These are phyloP conservation scores for Blomia tropicalis DNA, from an alignment of 2,888 invertebrate genomes.

Conservation along the genomic window DNA sequence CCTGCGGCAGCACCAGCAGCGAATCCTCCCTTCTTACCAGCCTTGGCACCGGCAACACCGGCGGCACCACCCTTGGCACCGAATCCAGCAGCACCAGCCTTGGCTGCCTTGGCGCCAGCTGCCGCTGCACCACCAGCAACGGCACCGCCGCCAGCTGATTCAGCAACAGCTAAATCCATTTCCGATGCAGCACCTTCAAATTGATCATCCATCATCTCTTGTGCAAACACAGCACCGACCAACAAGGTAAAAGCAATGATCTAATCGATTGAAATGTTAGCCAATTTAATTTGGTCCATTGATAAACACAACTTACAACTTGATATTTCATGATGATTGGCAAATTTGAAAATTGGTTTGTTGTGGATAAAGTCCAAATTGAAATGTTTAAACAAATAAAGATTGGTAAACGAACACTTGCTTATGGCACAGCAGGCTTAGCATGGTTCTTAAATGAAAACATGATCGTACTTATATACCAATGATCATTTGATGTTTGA, in stretches of 20 bases:
- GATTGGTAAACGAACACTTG: too few species aligned
- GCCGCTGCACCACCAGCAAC: slow-evolving; percentile 8
- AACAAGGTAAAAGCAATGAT: background rate
- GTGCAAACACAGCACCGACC: background rate
- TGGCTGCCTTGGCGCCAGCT: slow-evolving; percentile 5
- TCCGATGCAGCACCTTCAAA: slow-evolving; percentile 7
- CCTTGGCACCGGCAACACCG: slow-evolving; percentile 14
- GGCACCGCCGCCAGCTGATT: background rate
- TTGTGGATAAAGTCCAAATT: background rate
- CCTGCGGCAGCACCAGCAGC: slow-evolving; percentile 4
- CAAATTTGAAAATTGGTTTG: background rate
- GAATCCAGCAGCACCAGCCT: slow-evolving; percentile 12
- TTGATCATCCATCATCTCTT: background rate
- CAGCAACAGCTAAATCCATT: slow-evolving; percentile 2
- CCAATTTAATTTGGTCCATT: too few species aligned
- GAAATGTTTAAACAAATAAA: too few species aligned
- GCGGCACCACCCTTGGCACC: background rate
- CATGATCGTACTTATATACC: too few species aligned
- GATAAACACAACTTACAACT: background rate
- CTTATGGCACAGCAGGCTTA: too few species aligned
- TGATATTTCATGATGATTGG: background rate
- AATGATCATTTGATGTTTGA: too few species aligned
- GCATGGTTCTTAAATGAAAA: too few species aligned
- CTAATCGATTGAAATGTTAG: too few species aligned
- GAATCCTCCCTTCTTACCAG: slow-evolving; percentile 3